phyloP scores from a whole-genome alignment of 2,888 invertebrate species.

The Noctua comes region DNA sequence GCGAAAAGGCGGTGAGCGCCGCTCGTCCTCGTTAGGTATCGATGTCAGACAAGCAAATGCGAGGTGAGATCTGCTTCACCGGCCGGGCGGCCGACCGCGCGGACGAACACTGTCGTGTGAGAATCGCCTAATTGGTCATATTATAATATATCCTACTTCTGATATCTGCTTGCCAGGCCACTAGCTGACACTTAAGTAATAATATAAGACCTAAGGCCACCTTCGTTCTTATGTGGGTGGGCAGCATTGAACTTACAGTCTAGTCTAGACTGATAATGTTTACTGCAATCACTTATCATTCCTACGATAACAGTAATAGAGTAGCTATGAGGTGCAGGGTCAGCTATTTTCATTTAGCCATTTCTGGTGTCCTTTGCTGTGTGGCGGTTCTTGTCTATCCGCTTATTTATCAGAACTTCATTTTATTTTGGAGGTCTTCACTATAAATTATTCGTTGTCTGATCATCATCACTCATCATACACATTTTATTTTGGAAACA shows the following conservation, averaged over 20 bases:
- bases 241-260: constrained; percentile 17
- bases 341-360: neutral
- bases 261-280: constrained; percentile 17
- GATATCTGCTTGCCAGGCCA: neutral
- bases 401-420: no score
- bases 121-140: neutral
- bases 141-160: neutral
- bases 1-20: no score
- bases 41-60: no score
- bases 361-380: neutral
- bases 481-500: no score
- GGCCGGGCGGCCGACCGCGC: no score
- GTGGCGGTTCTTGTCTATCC: neutral
- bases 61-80: no score
- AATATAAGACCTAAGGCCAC: neutral
- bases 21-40: no score
- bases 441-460: no score
- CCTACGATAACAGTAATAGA: neutral
- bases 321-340: neutral
- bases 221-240: constrained; percentile 11
- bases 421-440: no score
- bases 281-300: constrained; percentile 7
- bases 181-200: neutral
- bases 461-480: no score
- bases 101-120: neutral